Conservation (phyloP, 2,797 vertebrate species). For the Morus bassanus region DNA sequence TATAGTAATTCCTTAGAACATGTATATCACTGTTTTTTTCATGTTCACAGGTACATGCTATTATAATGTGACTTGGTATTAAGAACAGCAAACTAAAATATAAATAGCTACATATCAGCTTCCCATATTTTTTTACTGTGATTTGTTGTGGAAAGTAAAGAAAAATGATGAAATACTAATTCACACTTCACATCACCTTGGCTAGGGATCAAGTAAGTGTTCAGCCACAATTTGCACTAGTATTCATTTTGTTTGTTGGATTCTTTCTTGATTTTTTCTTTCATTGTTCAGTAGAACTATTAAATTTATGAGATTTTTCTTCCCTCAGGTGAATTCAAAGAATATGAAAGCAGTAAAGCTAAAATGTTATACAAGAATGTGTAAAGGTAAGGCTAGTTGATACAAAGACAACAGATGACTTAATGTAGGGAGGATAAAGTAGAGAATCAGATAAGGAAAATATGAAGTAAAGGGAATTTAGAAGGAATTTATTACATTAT, state of each 20-base stretch:
- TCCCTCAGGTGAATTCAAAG: background rate
- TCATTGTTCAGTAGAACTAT: background rate
- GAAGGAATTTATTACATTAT: background rate
- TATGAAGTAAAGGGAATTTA: background rate
- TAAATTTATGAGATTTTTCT: slow-evolving; percentile 6
- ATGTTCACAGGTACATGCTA: background rate
- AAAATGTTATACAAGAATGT: background rate
- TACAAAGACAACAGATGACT: slow-evolving; percentile 24
- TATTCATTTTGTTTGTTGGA: background rate
- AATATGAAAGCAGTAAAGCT: slow-evolving; percentile 1
- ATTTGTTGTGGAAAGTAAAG: background rate
- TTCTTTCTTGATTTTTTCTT: background rate
- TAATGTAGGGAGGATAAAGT: background rate
- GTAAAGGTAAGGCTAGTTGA: background rate
- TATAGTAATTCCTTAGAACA: background rate
- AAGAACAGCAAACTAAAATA: background rate
- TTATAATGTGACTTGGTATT: background rate
- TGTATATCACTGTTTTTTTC: background rate
- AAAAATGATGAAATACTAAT: background rate
- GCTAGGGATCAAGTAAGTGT: background rate
- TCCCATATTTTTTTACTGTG: background rate
- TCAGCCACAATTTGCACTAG: background rate
- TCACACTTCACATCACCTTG: background rate
- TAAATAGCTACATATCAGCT: background rate
- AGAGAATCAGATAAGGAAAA: slow-evolving; percentile 43